Base-by-base conservation (phyloP, 2,113 vertebrate genomes). In the Proterorhinus semilunaris region DNA sequence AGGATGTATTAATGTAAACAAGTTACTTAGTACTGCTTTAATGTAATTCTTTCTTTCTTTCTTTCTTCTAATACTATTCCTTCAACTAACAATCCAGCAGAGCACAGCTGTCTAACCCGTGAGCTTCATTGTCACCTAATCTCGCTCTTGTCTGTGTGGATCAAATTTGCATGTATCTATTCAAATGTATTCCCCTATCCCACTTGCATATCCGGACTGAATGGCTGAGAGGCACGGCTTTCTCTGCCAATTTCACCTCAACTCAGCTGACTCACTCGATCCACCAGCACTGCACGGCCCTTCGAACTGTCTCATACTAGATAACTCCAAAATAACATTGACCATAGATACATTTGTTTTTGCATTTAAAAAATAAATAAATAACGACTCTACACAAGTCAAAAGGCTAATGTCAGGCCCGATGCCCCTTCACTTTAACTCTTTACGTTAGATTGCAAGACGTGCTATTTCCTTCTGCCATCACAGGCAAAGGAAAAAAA, bases 81-180 rank as follows among this genome's bases (percentile, higher is more conserved):
- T 68, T 36, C 27, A 36, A 36, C 27, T 49, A 69, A 45, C 75
- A 54, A 63, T 70, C 74, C 71, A 36, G 48, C 68, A 48, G 57
- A 68, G 16, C 47, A n/a, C 45, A 44, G 1, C 57, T 59, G 57
- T 59, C 21, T 62, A 72, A 76, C 62, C 65, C 50, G 51, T 52
- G 62, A 6, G 52, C 36, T 70, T 53, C 9, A 21, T 17, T 51
- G 13, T 15, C 16, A 16, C 50, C 49, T 36, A 51, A 53, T 8
- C 7, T 13, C 27, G 53, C 53, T 55, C 6, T 36, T 16, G 48
- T 58, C 48, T 61, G 13, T 12, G 13, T 46, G 51, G 59, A 12
- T 65, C 10, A 17, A 49, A 66, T 66, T 51, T 66, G 15, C 49
- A 52, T 66, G 21, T 43, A 52, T 52, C 27, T 42, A 51, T 51